A percentile compares a stretch with the other conserved stretches of the same genome.
These are phyloP conservation scores for Ianthella basta DNA, from an alignment of 37 sponge, comb jelly and placozoan species.

Conservation along the genomic window DNA sequence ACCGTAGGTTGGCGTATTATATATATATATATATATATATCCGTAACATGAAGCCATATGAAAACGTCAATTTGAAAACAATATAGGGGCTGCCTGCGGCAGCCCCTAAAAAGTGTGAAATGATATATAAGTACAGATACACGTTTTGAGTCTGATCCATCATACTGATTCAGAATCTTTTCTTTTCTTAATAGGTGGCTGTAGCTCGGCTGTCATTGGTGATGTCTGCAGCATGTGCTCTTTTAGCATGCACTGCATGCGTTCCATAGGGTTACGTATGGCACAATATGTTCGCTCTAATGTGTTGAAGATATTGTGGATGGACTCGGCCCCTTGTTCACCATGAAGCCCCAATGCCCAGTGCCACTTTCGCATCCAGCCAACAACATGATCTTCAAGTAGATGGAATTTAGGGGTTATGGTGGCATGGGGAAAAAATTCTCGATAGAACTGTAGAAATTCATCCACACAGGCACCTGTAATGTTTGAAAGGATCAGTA, in stretches of 20 bases:
- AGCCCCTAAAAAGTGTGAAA: no score
- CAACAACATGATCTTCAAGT: constrained; percentile 42
- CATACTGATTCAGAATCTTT: no score
- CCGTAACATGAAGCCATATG: no score
- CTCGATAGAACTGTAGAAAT: constrained; percentile 28
- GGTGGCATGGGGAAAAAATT: constrained; percentile 19
- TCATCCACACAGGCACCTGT: constrained; percentile 27
- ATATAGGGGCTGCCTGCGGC: no score
- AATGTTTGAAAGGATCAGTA: neutral
- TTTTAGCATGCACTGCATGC: neutral
- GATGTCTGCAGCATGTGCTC: neutral
- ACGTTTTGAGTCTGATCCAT: no score
- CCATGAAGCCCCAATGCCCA: constrained; percentile 46
- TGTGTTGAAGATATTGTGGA: constrained; percentile 34
- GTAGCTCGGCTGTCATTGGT: no score
- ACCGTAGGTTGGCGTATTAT: no score
- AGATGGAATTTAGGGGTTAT: constrained; percentile 45
- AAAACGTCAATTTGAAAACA: no score
- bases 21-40: no score
- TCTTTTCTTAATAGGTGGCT: no score
- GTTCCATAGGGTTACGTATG: neutral
- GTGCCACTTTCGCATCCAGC: constrained; percentile 41
- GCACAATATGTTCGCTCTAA: neutral
- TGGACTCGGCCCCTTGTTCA: constrained; percentile 57
- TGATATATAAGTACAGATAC: no score